Evolutionary conservation across 2,888 invertebrate genomes (phyloP), one percentile per base, ranked within the genome.

Genomic region (Desoria tigrina): DNA sequence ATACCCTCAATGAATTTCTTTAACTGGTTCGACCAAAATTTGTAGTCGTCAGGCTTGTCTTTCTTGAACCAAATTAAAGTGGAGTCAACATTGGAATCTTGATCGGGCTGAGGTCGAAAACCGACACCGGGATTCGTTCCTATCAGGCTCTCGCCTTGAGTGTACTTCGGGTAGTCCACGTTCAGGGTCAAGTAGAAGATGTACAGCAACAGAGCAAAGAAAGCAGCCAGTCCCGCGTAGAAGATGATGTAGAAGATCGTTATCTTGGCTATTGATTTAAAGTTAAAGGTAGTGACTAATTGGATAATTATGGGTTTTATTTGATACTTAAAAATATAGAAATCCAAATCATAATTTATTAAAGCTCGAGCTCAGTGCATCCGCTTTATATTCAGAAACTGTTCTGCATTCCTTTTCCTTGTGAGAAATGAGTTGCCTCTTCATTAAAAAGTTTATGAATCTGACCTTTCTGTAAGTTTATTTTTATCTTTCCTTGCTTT

Each of bases 161-260:
- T 90, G 92, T 93, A 96, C 80, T 94, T 94, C 21, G 96, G 96
- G 80, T 85, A 86, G 79, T 88, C 87, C 75, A 84, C 81, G 79
- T 93, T 90, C 82, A 96, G 83, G 61, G 95, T 95, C 83, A 91
- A 92, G 82, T 92, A 92, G 85, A 98, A 97, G 79, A 96, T 89
- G 76, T 92, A 89, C 83, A 98, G 84, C 88, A 96, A 88, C 72
- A 91, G 92, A 73, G 92, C 88, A 84, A 97, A 98, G 87, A 96
- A 97, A 61, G 90, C 94, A 78, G 90, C 87, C 81, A 98, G 86
- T 78, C 87, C 88, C 74, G 90, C 86, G 84, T 97, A 98, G 86
- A 97, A 97, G 81, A 96, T 87, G 77, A 95, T 82, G 84, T 98
- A 98, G 86, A 98, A 98, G 76, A 96, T 83, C 77, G 92, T 85